Percentiles rank a stretch among this genome's conserved stretches.
phyloP scores from a whole-genome alignment of 2,113 vertebrate genomes.

The Shinisaurus crocodilurus region DNA sequence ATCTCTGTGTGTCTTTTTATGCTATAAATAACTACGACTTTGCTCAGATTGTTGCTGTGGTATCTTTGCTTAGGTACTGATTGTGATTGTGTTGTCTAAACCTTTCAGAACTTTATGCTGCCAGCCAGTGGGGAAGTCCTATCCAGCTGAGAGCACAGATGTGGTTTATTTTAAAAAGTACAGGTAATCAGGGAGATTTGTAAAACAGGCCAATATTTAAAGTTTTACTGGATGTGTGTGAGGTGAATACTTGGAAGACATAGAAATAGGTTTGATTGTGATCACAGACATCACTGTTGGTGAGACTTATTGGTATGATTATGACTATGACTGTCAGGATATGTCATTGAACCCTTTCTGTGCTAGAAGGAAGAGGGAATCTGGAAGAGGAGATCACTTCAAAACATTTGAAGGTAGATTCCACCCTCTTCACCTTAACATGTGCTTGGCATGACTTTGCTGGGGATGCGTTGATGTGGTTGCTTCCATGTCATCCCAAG shows the following conservation, averaged over 20 bases:
- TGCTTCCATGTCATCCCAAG: neutral
- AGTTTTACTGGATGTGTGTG: neutral
- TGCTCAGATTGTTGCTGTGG: constrained; percentile 52
- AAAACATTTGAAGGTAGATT: neutral
- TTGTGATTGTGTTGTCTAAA: constrained; percentile 57
- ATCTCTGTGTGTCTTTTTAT: constrained; percentile 26
- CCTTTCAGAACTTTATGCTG: constrained; percentile 44
- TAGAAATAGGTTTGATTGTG: neutral
- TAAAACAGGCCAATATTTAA: neutral
- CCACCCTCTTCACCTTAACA: neutral
- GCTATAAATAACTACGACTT: constrained; percentile 51
- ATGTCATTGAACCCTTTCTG: rapidly evolving
- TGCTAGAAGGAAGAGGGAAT: constrained; percentile 17
- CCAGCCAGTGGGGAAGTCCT: constrained; percentile 57
- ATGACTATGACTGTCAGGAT: neutral
- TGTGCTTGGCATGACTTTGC: neutral
- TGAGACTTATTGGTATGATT: neutral
- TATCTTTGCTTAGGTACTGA: constrained; percentile 38
- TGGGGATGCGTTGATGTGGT: neutral
- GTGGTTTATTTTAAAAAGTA: constrained; percentile 57
- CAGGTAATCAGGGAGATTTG: constrained; percentile 43
- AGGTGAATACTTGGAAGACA: neutral
- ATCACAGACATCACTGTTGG: neutral
- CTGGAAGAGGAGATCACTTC: neutral
- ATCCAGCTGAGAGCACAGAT: constrained; percentile 67